Base-by-base conservation (phyloP, 1,140 invertebrate genomes). In the Drosophila miranda region DNA sequence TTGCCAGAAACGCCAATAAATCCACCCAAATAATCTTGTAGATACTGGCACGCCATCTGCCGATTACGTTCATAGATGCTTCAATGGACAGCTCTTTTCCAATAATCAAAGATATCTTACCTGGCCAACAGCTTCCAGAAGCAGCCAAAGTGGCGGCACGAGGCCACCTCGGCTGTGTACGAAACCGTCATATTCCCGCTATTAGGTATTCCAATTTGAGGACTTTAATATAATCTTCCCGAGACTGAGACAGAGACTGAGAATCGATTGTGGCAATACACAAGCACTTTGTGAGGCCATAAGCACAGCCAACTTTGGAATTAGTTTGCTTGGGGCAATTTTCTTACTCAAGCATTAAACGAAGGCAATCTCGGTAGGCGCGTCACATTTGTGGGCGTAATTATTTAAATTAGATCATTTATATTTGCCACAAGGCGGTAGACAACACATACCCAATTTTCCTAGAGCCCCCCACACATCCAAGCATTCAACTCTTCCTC, bases 11-110 rank as follows among this genome's bases (percentile, higher is more conserved):
- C 8, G 95, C 94, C 66, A 97, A 81, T 19, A 98, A 93, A 92
- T 99, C 98, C 66, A 96, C 93, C 96, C 97, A 99, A 59, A 99
- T 95, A 77, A 99, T 92, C 93, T 99, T 99, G 93, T 99, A 99
- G 54, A 99, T 97, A 82, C 97, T 99, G 43, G 97, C 98, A 77
- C 95, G 94, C 98, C 98, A 99, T 94, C 97, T 87, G 46, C 9
- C 49, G 16, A 38, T 59, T 58, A 6, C 1, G 21, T 14, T 2
- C 19, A 19, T 2, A 38, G 2, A 21, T n/a, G 11, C 1, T 21
- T 7, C 34, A 3, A 23, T 6, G 26, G 6, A 1, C 16, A 30
- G 21, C 6, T 30, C 23, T 11, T 26, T 28, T 8, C 0, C 11
- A 19, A 8, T 13, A 19, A n/a, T 4, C 14, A 2, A 21, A 11